Evolutionary conservation across 2,797 vertebrate genomes (phyloP).

Genomic region (Myioborus miniatus): DNA sequence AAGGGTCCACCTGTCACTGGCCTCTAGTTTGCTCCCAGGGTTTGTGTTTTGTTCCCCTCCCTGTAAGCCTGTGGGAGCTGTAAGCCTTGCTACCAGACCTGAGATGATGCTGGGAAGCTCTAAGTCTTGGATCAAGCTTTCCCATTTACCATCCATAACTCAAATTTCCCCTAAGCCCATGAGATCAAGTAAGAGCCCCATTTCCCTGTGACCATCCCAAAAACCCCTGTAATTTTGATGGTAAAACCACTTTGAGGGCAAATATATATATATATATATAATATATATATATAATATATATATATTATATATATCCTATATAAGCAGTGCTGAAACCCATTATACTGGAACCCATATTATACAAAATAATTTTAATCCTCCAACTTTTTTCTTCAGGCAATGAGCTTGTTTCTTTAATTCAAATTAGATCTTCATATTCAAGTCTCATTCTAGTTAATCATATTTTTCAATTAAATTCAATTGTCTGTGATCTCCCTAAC

Average conservation of each 20-base stretch:
- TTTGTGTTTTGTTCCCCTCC: neutral
- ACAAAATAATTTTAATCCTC: neutral
- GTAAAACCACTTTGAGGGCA: neutral
- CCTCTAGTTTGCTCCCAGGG: neutral
- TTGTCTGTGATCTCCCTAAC: constrained; percentile 66
- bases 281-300: too few species aligned
- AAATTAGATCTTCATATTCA: constrained; percentile 52
- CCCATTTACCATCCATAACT: neutral
- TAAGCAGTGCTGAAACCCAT: neutral
- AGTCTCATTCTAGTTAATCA: constrained; percentile 65
- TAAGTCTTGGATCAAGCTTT: neutral
- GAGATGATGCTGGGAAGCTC: neutral
- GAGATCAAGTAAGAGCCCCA: neutral
- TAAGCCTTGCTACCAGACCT: neutral
- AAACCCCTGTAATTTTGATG: neutral
- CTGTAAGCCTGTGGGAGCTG: neutral
- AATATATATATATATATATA: too few species aligned
- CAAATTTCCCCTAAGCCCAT: neutral
- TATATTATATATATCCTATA: too few species aligned
- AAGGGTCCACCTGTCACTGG: neutral
- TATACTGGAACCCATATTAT: neutral
- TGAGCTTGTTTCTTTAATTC: constrained; percentile 33
- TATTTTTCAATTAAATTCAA: constrained; percentile 71
- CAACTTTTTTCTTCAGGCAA: constrained; percentile 35
- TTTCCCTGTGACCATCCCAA: neutral